These are phyloP conservation scores for Metacarcinus magister DNA, from an alignment of 2,888 invertebrate genomes.

Conservation along the genomic window DNA sequence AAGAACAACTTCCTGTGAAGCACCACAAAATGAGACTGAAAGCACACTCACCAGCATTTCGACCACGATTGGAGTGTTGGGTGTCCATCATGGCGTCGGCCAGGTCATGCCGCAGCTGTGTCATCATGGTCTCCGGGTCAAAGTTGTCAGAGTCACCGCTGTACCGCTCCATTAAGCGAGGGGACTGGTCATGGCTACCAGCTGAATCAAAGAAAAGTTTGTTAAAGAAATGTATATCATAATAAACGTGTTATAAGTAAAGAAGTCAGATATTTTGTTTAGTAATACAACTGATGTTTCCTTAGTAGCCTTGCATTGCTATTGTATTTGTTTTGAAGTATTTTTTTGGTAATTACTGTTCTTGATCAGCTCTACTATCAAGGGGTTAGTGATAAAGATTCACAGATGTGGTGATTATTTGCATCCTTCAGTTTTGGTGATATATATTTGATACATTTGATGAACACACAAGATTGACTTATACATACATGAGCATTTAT, in stretches of 20 bases:
- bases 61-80: conserved; percentile 58
- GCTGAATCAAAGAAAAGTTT: conserved; percentile 39
- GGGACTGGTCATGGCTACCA: conserved; percentile 81
- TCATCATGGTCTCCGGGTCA: conserved; percentile 80
- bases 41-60: conserved; percentile 73
- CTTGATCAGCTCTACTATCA: no score
- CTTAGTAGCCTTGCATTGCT: no score
- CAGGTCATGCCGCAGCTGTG: conserved; percentile 76
- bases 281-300: neutral
- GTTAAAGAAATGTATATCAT: neutral
- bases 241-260: neutral
- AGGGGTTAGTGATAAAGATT: no score
- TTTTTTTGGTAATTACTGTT: no score
- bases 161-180: conserved; percentile 77
- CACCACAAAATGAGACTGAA: neutral
- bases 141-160: conserved; percentile 78
- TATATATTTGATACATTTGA: neutral
- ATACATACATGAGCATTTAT: no score
- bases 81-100: conserved; percentile 82
- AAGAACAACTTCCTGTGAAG: neutral
- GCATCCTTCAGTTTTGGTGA: neutral
- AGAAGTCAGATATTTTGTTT: neutral
- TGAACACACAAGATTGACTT: no score
- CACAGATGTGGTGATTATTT: no score
- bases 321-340: no score